These are phyloP conservation scores for Laothoe populi DNA, from an alignment of 2,888 invertebrate genomes.

Conservation along the genomic window DNA sequence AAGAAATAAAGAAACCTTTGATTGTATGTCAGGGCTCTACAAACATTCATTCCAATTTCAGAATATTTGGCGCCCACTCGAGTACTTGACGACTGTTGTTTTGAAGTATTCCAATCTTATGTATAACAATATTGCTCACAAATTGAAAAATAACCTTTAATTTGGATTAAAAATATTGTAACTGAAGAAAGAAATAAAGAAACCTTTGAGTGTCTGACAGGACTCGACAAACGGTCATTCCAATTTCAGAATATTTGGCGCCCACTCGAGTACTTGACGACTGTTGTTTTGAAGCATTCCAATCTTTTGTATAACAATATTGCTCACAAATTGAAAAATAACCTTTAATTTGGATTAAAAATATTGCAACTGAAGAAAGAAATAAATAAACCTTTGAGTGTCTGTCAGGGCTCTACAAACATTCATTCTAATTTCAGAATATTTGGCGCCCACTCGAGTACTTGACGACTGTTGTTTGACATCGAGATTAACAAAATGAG, in stretches of 20 bases:
- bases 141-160: too few species aligned
- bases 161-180: too few species aligned
- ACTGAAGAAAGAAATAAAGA: neutral
- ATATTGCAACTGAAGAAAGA: neutral
- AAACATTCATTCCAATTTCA: neutral
- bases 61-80: constrained; percentile 6
- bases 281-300: too few species aligned
- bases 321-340: too few species aligned
- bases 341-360: too few species aligned
- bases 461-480: neutral
- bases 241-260: constrained; percentile 11
- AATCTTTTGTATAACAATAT: too few species aligned
- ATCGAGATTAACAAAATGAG: neutral
- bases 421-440: constrained; percentile 7
- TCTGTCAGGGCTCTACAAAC: neutral
- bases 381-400: neutral
- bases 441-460: constrained; percentile 3
- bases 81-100: neutral
- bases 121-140: too few species aligned
- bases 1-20: neutral
- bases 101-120: too few species aligned
- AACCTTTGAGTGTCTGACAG: neutral
- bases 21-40: neutral
- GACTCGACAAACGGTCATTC: neutral
- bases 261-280: neutral